Evolutionary conservation across 2,797 vertebrate genomes (phyloP).

Genomic region (Pangasius djambal): DNA sequence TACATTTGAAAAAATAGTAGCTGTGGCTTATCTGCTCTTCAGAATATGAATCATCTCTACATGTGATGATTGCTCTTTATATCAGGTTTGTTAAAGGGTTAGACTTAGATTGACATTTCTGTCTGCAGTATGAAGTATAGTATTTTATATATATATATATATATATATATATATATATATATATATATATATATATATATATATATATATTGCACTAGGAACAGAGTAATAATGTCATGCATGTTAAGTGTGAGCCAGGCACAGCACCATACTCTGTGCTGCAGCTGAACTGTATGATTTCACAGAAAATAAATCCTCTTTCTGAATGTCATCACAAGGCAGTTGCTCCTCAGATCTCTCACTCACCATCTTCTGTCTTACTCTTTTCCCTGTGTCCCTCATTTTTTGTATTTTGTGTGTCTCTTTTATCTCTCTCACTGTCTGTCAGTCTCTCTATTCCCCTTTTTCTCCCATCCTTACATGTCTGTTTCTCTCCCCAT

Average conservation of each 20-base stretch:
- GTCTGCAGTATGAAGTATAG: background rate
- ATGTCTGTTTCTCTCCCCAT: background rate
- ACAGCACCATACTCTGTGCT: conserved; percentile 52
- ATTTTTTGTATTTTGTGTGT: background rate
- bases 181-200: background rate
- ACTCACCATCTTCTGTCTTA: background rate
- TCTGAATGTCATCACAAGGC: background rate
- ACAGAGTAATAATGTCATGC: conserved; percentile 71
- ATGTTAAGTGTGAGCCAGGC: conserved; percentile 66
- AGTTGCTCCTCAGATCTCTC: background rate
- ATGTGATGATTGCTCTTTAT: background rate
- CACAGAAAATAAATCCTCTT: conserved; percentile 53
- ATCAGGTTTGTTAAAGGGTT: background rate
- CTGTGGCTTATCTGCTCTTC: background rate
- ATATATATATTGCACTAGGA: background rate
- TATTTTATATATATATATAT: too few relatives aligned
- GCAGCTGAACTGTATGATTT: conserved; percentile 56
- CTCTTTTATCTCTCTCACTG: background rate
- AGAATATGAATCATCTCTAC: background rate
- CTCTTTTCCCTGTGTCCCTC: background rate
- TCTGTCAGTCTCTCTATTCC: background rate
- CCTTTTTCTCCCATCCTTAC: background rate
- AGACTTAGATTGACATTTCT: background rate
- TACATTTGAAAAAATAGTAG: background rate
- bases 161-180: conserved; percentile 49